Conservation (phyloP, 1,140 invertebrate genomes). For the Polypedilum pembai region DNA sequence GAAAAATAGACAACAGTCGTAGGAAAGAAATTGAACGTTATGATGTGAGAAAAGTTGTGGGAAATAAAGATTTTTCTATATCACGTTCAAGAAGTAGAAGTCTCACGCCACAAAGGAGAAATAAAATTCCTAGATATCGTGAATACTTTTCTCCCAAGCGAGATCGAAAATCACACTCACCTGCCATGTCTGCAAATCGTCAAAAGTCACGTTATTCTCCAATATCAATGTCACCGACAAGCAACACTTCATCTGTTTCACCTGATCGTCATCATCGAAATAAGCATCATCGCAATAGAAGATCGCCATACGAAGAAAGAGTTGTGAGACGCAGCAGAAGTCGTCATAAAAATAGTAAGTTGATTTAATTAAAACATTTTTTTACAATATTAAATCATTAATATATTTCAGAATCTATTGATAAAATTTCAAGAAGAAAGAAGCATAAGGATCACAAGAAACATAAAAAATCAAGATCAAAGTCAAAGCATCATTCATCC, state of each 20-base stretch:
- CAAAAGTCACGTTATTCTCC: not conserved
- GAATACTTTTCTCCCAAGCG: not conserved
- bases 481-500: not conserved
- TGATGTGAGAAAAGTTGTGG: constrained; percentile 68
- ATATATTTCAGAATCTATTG: not conserved
- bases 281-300: constrained; percentile 32
- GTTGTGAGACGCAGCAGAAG: not conserved
- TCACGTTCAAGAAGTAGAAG: constrained; percentile 37
- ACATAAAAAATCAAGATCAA: constrained; percentile 14
- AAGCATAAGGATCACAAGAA: not conserved
- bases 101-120: constrained; percentile 33
- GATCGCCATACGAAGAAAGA: not conserved
- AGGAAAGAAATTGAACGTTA: constrained; percentile 73
- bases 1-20: constrained; percentile 47
- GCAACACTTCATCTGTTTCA: constrained; percentile 27
- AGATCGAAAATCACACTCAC: constrained; percentile 36
- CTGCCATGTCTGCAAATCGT: constrained; percentile 35
- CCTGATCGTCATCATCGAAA: constrained; percentile 34
- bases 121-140: not conserved
- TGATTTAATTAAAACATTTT: not conserved
- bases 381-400: not conserved
- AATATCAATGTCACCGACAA: constrained; percentile 29
- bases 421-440: not conserved
- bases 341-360: not conserved
- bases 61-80: constrained; percentile 56